Percentiles rank a stretch among this genome's conserved stretches.
These are phyloP conservation scores for Eristalis intricaria DNA, from an alignment of 2,888 invertebrate genomes.

Conservation along the genomic window DNA sequence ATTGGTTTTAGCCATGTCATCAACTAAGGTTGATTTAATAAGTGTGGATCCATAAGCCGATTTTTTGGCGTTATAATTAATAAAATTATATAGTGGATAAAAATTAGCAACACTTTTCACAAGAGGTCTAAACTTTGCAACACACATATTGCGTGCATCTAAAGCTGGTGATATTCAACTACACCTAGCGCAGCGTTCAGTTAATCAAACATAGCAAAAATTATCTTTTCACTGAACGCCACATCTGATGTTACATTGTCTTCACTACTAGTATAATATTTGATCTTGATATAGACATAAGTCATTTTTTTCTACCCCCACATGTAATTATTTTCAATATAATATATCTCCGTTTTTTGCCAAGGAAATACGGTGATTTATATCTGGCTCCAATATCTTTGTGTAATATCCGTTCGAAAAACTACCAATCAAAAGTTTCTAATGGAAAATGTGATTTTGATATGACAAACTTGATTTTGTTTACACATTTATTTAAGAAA, in stretches of 20 bases:
- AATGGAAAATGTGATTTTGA: constrained; percentile 17
- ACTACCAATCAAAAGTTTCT: neutral
- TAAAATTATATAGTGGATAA: no score
- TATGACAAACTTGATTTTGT: neutral
- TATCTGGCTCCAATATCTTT: constrained; percentile 9
- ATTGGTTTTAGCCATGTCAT: no score
- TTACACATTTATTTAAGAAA: neutral
- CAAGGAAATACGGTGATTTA: constrained; percentile 25
- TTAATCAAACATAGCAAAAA: neutral
- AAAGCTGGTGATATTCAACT: neutral
- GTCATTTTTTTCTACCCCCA: neutral
- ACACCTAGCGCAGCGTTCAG: neutral
- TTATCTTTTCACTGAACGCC: neutral
- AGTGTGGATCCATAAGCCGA: no score
- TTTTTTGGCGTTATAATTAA: no score
- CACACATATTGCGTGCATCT: neutral
- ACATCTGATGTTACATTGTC: neutral
- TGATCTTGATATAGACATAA: constrained; percentile 23
- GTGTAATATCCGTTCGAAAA: neutral
- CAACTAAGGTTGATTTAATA: no score
- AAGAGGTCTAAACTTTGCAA: no score
- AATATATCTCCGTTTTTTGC: constrained; percentile 40
- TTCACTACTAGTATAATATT: constrained; percentile 10
- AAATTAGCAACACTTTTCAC: no score
- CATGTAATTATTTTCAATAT: constrained; percentile 33